Base-by-base conservation (phyloP, 2,888 invertebrate species). In the Pyrrhia umbra region DNA sequence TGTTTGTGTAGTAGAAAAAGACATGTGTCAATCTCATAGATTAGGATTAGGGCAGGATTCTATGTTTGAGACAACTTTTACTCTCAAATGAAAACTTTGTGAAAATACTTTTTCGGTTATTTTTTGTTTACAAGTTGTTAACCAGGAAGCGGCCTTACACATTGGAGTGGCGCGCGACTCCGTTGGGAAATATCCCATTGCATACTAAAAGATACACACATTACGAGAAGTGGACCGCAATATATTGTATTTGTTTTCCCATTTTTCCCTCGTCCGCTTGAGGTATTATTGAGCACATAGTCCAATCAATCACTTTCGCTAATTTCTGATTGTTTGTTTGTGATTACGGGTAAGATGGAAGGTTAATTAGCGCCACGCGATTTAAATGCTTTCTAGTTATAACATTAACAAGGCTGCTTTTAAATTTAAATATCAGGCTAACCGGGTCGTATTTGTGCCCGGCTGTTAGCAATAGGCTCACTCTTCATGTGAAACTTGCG, bases 161-260 rank as follows among this genome's bases (percentile, higher is more conserved):
- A 60, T 59, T 63, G 56, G 50, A 61, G 54, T 49, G 46, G 51
- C 59, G 47, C 64, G 69, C 65, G 66, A 59, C 46, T 30, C 78
- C 77, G 69, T 64, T 69, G 77, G 77, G 78, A 80, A 76, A 78
- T 80, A 72, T 56, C 30, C 20, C 46, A 42, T 30, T 75, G 62
- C 71, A 75, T 72, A 68, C 63, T 63, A 60, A 73, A 69, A 54
- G 51, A 39, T 18, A 43, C 40, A 59, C 57, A 66, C 56, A 59
- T 60, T 50, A 63, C 66, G 30, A 42, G 18, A 68, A 61, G 40
- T 42, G 9, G 18, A 25, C 67, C 68, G 45, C 42, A 58, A 52
- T 64, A 27, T 57, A 20, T 50, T 54, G 43, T 47, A 37, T 66
- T 52, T 52, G 13, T 56, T 15, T 20, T 18, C 13, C 42, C 16